Evolutionary conservation across 2,888 invertebrate species (phyloP), one percentile per base, ranked within the genome.

Genomic region (Ornithoptera priamus): DNA sequence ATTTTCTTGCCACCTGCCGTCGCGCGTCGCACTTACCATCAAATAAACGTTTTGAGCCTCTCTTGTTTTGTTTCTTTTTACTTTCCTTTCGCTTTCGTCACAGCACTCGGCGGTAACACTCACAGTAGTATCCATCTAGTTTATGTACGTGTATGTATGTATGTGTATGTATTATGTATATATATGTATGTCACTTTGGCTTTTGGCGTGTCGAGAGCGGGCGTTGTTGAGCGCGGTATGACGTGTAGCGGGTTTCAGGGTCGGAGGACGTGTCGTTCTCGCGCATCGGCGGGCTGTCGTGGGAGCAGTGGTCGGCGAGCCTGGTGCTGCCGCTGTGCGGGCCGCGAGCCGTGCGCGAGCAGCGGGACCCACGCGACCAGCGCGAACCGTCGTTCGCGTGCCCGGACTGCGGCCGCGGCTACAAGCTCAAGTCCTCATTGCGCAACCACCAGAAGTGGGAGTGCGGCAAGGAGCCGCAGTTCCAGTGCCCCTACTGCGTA

Each of bases 381-480:
- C 78, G 80, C 78, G 69, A 60, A 22, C 79, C 76, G 73, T 93
- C 94, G 81, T 96, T 96, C 93, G 94, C 95, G 71, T 97, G 97
- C 88, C 95, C 96, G 68, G 96, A 96, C 80, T 97, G 97, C 89
- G 97, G 96, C 72, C 94, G 97, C 76, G 95, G 96, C 74, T 97
- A 97, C 92, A 97, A 97, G 87, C 94, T 97, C 77, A 97, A 97
- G 90, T 97, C 97, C 77, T 97, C 97, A 72, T 90, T 96, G 80
- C 94, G 96, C 73, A 96, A 96, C 86, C 96, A 96, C 84, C 96
- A 96, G 93, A 96, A 96, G 87, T 96, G 96, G 96, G 96, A 96
- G 88, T 96, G 96, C 87, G 96, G 96, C 81, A 96, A 96, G 86
- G 96, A 96, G 87, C 96, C 96, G 24, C 96, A 96, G 87, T 96